Percentiles rank a stretch among this genome's conserved stretches.
phyloP scores from a whole-genome alignment of 2,113 vertebrate species.

The Nansenia antarctica region DNA sequence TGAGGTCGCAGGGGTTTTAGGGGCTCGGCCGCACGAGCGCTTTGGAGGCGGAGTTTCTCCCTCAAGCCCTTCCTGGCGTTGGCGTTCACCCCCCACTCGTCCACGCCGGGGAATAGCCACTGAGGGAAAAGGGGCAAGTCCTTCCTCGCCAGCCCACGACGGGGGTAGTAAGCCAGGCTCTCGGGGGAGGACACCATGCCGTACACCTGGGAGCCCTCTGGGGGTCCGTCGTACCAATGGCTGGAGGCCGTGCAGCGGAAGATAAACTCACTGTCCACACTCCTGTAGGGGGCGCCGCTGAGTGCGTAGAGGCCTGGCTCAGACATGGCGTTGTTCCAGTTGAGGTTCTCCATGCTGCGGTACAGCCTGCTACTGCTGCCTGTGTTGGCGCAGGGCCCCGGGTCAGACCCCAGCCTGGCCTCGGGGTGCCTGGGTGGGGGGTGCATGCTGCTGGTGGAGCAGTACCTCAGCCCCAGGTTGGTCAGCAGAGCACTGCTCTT shows the following conservation, averaged over 20 bases:
- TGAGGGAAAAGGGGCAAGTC: constrained; percentile 78
- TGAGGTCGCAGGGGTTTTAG: constrained; percentile 77
- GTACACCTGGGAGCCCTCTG: constrained; percentile 59
- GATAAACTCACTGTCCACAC: constrained; percentile 79
- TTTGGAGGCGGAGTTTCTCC: constrained; percentile 84
- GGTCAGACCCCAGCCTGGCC: constrained; percentile 36
- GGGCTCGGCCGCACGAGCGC: constrained; percentile 73
- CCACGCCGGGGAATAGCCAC: constrained; percentile 74
- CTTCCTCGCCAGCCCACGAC: constrained; percentile 58
- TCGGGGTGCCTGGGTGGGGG: constrained; percentile 59
- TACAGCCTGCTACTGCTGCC: constrained; percentile 71
- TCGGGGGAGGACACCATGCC: constrained; percentile 61
- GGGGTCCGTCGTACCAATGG: constrained; percentile 74
- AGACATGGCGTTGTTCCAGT: constrained; percentile 66
- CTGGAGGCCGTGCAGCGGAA: constrained; percentile 75
- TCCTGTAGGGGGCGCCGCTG: constrained; percentile 69
- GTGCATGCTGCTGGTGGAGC: constrained; percentile 69
- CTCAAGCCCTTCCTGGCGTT: constrained; percentile 76
- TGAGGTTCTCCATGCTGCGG: constrained; percentile 89
- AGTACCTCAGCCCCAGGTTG: constrained; percentile 80
- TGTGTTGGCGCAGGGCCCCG: not conserved
- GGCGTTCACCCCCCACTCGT: constrained; percentile 71
- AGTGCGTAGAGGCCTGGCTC: constrained; percentile 67
- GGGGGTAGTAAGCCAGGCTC: constrained; percentile 63
- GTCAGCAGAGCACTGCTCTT: constrained; percentile 79